Evolutionary conservation across 2,797 vertebrate genomes (phyloP).

Genomic region (Masticophis lateralis): DNA sequence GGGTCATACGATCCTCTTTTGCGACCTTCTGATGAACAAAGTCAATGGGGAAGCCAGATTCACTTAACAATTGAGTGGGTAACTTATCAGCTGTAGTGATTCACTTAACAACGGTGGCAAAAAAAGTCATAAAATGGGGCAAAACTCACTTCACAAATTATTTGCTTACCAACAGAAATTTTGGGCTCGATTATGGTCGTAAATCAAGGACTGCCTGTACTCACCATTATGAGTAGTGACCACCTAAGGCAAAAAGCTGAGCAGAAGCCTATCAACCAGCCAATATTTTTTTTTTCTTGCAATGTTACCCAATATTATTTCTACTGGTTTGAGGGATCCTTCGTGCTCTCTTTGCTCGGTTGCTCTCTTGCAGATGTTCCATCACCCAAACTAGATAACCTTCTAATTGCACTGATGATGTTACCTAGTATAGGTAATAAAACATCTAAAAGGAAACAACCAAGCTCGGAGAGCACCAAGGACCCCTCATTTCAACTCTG

Average conservation of each 20-base stretch:
- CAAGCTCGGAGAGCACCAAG: background rate
- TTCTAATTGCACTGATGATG: background rate
- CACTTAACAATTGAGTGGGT: background rate
- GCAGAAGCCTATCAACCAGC: background rate
- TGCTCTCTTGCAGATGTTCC: background rate
- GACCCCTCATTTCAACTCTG: background rate
- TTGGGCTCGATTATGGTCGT: background rate
- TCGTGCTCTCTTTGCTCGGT: background rate
- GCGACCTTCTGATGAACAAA: background rate
- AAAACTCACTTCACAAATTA: background rate
- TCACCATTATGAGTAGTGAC: background rate
- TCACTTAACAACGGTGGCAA: background rate
- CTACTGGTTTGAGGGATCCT: background rate
- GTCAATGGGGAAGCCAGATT: background rate
- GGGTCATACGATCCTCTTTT: background rate
- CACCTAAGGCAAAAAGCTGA: background rate
- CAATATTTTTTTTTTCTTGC: background rate
- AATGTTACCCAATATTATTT: background rate
- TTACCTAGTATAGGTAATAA: background rate
- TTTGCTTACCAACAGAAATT: background rate
- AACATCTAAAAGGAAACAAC: background rate
- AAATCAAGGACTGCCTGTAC: background rate
- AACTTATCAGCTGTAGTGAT: background rate
- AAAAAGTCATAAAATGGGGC: background rate
- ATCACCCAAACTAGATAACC: background rate